These are phyloP conservation scores for Ciconia stormi DNA, from an alignment of 2,113 vertebrate species.

Conservation along the genomic window DNA sequence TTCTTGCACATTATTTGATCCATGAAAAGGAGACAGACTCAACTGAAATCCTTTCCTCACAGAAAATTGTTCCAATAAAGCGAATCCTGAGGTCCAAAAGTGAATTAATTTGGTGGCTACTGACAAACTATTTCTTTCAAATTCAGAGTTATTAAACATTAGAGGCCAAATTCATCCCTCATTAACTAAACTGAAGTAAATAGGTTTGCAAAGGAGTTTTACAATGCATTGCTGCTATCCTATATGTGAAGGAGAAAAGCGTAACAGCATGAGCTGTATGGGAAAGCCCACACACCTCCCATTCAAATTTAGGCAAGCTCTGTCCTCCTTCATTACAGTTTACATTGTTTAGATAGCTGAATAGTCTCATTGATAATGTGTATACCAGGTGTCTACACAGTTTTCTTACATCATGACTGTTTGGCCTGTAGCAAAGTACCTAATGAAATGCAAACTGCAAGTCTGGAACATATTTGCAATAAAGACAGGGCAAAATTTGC, in stretches of 20 bases:
- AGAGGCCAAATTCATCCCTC: background rate
- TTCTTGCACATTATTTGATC: background rate
- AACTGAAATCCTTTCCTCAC: conserved; percentile 16
- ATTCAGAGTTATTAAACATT: conserved; percentile 32
- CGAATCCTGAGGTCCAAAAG: background rate
- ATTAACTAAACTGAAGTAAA: background rate
- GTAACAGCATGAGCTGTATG: background rate
- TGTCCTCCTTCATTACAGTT: background rate
- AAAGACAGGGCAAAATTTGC: background rate
- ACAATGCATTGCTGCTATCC: background rate
- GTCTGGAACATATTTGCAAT: background rate
- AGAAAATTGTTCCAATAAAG: conserved; percentile 36
- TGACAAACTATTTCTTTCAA: conserved; percentile 28
- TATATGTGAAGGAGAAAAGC: background rate
- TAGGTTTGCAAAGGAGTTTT: background rate
- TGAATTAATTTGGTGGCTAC: conserved; percentile 24
- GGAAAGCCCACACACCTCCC: background rate
- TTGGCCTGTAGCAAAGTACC: background rate
- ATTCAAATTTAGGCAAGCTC: background rate
- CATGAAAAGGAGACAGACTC: background rate
- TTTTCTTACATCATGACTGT: background rate
- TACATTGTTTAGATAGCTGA: background rate
- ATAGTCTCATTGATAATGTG: background rate
- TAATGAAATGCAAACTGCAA: background rate
- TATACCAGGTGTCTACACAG: background rate